These are phyloP conservation scores for Cyrtorhinus lividipennis DNA, from an alignment of 1,140 invertebrate genomes.

Conservation along the genomic window DNA sequence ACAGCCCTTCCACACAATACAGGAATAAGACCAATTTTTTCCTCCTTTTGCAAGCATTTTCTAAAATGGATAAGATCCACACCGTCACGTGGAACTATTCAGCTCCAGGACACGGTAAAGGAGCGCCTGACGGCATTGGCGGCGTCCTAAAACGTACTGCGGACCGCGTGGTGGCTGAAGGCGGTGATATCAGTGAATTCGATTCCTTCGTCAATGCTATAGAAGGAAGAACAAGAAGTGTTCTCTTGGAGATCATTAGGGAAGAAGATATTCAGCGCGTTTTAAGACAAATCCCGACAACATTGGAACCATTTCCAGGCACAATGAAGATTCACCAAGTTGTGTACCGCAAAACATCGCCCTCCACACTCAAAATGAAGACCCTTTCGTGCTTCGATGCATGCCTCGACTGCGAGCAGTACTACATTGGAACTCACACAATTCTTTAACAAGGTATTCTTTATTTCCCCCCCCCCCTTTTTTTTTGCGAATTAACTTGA, in stretches of 20 bases:
- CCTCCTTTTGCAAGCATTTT: not conserved
- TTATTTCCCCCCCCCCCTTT: too few species aligned
- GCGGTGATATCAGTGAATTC: slow-evolving; percentile 18
- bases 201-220: not conserved
- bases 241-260: not conserved
- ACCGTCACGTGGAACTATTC: slow-evolving; percentile 28
- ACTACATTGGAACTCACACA: too few species aligned
- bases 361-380: not conserved
- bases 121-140: slow-evolving; percentile 30
- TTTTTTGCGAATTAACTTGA: too few species aligned
- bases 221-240: not conserved
- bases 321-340: not conserved
- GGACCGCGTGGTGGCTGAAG: slow-evolving; percentile 23
- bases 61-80: not conserved
- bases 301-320: not conserved
- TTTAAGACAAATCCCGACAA: too few species aligned
- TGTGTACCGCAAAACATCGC: not conserved
- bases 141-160: slow-evolving; percentile 31
- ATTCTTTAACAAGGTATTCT: too few species aligned
- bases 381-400: not conserved
- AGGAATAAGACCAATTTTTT: slow-evolving; percentile 20
- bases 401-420: too few species aligned
- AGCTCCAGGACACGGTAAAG: slow-evolving; percentile 29
- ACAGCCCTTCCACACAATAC: slow-evolving; percentile 18
- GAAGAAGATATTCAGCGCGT: not conserved